A percentile compares a stretch with the other conserved stretches of the same genome.
Evolutionary conservation across 1,140 invertebrate genomes (phyloP).

Genomic region (Drosophila nigrodunni): DNA sequence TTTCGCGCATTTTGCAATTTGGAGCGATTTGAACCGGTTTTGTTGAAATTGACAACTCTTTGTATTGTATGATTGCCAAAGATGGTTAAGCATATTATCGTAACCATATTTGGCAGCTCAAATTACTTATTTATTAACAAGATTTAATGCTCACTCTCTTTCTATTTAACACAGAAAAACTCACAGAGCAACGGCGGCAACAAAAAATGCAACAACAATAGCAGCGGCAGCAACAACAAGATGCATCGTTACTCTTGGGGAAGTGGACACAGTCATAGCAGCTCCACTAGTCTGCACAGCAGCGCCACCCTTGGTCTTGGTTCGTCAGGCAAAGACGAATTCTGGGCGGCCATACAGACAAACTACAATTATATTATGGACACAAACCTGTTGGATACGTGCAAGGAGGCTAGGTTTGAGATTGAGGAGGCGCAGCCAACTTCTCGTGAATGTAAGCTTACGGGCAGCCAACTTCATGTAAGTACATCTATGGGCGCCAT

Average conservation of each 20-base stretch:
- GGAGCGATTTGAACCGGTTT: conserved; percentile 59
- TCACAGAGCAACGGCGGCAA: conserved; percentile 25
- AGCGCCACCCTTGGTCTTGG: conserved; percentile 84
- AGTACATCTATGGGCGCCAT: conserved; percentile 19
- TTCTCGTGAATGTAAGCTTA: conserved; percentile 43
- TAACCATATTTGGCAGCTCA: conserved; percentile 66
- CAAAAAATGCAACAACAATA: conserved; percentile 56
- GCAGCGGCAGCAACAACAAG: conserved; percentile 74
- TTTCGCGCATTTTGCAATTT: conserved; percentile 71
- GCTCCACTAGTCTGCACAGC: conserved; percentile 85
- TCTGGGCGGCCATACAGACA: conserved; percentile 94
- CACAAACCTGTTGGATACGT: conserved; percentile 95
- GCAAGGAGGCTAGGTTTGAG: conserved; percentile 87
- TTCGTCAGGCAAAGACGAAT: conserved; percentile 89
- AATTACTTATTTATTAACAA: conserved; percentile 81
- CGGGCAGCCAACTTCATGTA: conserved; percentile 39
- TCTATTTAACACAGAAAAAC: conserved; percentile 46
- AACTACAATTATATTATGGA: conserved; percentile 98
- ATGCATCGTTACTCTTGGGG: conserved; percentile 88
- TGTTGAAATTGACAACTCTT: conserved; percentile 11
- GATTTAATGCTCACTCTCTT: conserved; percentile 32
- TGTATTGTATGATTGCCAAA: conserved; percentile 42
- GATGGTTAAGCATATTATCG: conserved; percentile 72
- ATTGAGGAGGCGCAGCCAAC: conserved; percentile 69
- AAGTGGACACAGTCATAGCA: conserved; percentile 86